Percentiles rank a stretch among this genome's conserved stretches.
phyloP scores from a whole-genome alignment of 2,888 invertebrate genomes.

The Netelia virgata region DNA sequence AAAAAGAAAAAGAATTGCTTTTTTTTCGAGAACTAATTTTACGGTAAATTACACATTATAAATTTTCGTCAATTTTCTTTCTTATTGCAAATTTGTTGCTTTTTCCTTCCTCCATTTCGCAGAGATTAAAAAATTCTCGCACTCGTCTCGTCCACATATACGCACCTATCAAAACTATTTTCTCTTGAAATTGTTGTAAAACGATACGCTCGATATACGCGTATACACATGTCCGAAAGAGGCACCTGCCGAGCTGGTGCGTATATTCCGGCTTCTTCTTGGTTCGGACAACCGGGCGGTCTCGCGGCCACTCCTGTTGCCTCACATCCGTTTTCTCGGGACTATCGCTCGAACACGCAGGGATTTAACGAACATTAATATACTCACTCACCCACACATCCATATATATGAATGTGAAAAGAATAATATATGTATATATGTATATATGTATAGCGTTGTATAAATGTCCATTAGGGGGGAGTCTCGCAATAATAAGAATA shows the following conservation, averaged over 20 bases:
- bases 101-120: neutral
- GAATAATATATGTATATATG: no score
- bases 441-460: neutral
- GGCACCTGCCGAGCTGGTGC: constrained; percentile 56
- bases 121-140: neutral
- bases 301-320: constrained; percentile 75
- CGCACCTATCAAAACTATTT: constrained; percentile 3
- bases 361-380: constrained; percentile 69
- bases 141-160: neutral
- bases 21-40: no score
- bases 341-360: constrained; percentile 41
- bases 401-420: neutral
- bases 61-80: no score
- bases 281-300: constrained; percentile 43
- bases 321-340: constrained; percentile 78
- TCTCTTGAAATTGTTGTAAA: constrained; percentile 52
- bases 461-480: constrained; percentile 2
- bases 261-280: neutral
- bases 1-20: no score
- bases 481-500: constrained; percentile 46
- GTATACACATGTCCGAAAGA: constrained; percentile 44
- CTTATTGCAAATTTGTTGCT: no score
- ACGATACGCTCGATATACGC: constrained; percentile 56
- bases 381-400: constrained; percentile 36
- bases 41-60: no score